These are phyloP conservation scores for Taenaris catops DNA, from an alignment of 2,888 invertebrate species.

Conservation along the genomic window DNA sequence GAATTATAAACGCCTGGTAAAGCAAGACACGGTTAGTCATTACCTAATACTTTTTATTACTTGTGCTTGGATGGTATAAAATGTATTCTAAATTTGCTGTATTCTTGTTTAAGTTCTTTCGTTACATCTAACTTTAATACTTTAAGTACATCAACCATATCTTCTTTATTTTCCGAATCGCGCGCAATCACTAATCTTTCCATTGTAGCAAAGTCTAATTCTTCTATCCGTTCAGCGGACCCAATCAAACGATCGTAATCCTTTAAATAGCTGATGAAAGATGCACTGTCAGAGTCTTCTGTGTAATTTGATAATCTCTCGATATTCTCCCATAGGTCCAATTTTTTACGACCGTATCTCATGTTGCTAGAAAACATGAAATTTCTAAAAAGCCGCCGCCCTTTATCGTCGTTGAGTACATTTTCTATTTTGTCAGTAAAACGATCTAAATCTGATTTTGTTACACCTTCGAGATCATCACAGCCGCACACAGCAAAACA, in stretches of 20 bases:
- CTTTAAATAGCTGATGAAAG: conserved; percentile 44
- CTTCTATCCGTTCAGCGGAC: conserved; percentile 61
- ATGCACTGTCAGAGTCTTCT: conserved; percentile 47
- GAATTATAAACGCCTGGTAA: conserved; percentile 37
- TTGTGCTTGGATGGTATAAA: conserved; percentile 44
- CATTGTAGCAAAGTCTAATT: conserved; percentile 64
- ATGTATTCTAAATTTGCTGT: conserved; percentile 52
- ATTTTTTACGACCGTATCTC: conserved; percentile 50
- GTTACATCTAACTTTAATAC: conserved; percentile 55
- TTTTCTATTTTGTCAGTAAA: conserved; percentile 75
- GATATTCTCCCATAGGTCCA: conserved; percentile 63
- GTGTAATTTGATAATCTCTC: conserved; percentile 53
- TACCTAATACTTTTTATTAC: conserved; percentile 9
- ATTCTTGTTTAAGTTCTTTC: conserved; percentile 61
- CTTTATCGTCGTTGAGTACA: conserved; percentile 66
- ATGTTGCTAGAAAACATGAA: conserved; percentile 66
- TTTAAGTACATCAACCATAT: conserved; percentile 51
- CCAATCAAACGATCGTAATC: conserved; percentile 54
- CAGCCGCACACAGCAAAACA: conserved; percentile 71
- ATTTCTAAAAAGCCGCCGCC: conserved; percentile 62
- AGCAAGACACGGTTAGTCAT: conserved; percentile 33
- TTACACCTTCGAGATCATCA: conserved; percentile 59
- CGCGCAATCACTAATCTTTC: conserved; percentile 51
- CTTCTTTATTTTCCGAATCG: conserved; percentile 50
- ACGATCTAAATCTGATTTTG: conserved; percentile 69